Base-by-base conservation (phyloP, 2,797 vertebrate species). In the Sebastes elongatus region DNA sequence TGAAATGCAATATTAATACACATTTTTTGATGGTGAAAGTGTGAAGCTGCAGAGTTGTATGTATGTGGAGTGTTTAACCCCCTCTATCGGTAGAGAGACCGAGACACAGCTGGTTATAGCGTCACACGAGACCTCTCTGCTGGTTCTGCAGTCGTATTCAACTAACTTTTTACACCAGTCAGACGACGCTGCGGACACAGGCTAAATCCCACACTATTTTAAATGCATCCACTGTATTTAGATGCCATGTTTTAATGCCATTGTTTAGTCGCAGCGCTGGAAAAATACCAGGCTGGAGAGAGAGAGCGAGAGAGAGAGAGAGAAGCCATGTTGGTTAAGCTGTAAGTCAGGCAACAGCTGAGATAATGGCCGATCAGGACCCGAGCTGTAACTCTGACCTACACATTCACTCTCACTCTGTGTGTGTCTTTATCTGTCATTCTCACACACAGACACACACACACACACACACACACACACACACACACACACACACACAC, bases 361-460 rank as follows among this genome's bases (percentile, higher is more conserved):
- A 94, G 93, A 92, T 95, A 95, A 95, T 94, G 93, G 94, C 94
- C 92, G 94, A 93, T 94, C 93, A 86, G 85, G 88, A 88, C 88
- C 81, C 52, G 81, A 81, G 89, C 82, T 84, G 85, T 71, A 90
- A 91, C 91, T 93, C 91, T 92, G 89, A 93, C 92, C 90, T 78
- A 69, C 79, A 80, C 83, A 49, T 56, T 28, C 56, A 1, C 57
- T 7, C 32, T 53, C 33, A 5, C 71, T 9, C 46, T 62, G 27
- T 30, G 30, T 30, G 25, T 33, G 35, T 64, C 57, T 86, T 74
- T 84, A 60, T 86, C 78, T 60, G 55, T 33, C 25, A 59, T 59
- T 79, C 23, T 65, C 25, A 10, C 20, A 1, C 23, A 20, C 23
- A 23, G 23, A 23, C n/a, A n/a, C n/a, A n/a, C n/a, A n/a, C 14